Base-by-base conservation (phyloP, 2,797 vertebrate genomes). In the Phyllotis vaccarum region DNA sequence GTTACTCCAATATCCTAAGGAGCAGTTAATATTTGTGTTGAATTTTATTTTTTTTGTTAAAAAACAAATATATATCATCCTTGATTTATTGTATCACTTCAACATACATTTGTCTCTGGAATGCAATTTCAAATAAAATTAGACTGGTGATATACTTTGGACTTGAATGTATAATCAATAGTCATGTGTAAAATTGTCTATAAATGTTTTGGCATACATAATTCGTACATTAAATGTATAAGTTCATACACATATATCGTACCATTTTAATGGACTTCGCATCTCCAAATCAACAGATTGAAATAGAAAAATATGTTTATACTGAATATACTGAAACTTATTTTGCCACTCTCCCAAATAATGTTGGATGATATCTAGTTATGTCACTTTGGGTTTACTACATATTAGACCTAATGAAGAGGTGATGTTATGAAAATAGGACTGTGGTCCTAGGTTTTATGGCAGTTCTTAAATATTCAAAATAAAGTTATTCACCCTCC, bases 111-210 rank as follows among this genome's bases (percentile, higher is more conserved):
- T 60, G 21, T 46, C 70, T 96, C 34, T 90, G 54, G 90, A 95
- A 85, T 78, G 34, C 8, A 90, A 74, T 95, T 94, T 93, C n/a
- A 95, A 74, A 74, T 80, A 92, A 76, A 93, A 46, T n/a, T n/a
- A 13, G 52, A 68, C 14, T 37, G 64, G 91, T 56, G 27, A 34
- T 68, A 43, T 79, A 24, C 58, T 83, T 60, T 72, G 5, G 9
- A 37, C 14, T 3, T 37, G 78, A 86, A 37, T 58, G 1, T 78
- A 81, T 70, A 72, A 95, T 31, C 1, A 17, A n/a, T 52, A 49
- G 9, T 72, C 22, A 54, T n/a, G 34, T 54, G 29, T 70, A 19
- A 85, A 93, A 85, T 86, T n/a, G 22, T 93, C 86, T 80, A 58
- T 16, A 95, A 37, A 82, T 22, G 13, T 72, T 74, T 54, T 81